Percentiles rank a stretch among this genome's conserved stretches.
phyloP scores from a whole-genome alignment of 2,888 invertebrate species.

The Idaea dimidiata region DNA sequence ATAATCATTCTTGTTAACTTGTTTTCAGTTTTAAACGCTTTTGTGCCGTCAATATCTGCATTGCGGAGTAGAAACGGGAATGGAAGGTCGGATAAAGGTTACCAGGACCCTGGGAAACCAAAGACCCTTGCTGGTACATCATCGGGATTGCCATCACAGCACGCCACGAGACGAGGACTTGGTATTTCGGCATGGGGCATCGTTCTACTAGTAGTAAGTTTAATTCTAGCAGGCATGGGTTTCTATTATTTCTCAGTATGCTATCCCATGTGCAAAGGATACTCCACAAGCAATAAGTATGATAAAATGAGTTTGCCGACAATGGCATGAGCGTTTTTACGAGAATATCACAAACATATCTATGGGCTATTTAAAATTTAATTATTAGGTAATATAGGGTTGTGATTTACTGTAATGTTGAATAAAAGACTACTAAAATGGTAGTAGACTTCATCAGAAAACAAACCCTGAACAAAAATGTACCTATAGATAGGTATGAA shows the following conservation, averaged over 20 bases:
- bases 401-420: neutral
- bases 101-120: conserved; percentile 34
- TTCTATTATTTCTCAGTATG: conserved; percentile 84
- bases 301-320: conserved; percentile 77
- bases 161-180: conserved; percentile 54
- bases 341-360: conserved; percentile 37
- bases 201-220: conserved; percentile 72
- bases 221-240: conserved; percentile 75
- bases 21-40: conserved; percentile 51
- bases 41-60: conserved; percentile 43
- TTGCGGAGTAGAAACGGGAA: conserved; percentile 29
- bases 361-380: neutral
- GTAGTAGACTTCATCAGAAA: neutral
- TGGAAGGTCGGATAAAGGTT: neutral
- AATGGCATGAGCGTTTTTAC: conserved; percentile 45
- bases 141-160: conserved; percentile 47
- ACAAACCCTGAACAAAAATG: neutral
- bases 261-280: conserved; percentile 81
- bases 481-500: neutral
- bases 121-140: conserved; percentile 47
- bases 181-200: conserved; percentile 85
- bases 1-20: conserved; percentile 8
- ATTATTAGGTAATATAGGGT: neutral
- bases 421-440: neutral
- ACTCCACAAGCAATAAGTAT: conserved; percentile 72